These are phyloP conservation scores for Caretta caretta DNA, from an alignment of 2,113 vertebrate species.

Conservation along the genomic window DNA sequence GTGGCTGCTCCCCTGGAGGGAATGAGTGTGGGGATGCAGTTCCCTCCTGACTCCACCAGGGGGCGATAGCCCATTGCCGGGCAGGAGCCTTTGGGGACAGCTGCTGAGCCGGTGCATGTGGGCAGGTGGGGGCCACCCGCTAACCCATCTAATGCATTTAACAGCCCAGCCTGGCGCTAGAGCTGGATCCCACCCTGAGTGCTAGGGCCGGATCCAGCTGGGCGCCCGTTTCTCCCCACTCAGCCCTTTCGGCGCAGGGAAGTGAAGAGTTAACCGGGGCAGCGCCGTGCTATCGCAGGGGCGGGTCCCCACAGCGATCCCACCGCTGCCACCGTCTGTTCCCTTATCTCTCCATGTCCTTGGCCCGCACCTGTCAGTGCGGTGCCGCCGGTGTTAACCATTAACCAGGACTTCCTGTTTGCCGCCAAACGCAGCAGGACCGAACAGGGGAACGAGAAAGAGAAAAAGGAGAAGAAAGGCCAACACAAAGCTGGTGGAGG, in stretches of 20 bases:
- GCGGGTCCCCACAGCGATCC: not conserved
- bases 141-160: not conserved
- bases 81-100: not conserved
- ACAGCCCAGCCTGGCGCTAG: not conserved
- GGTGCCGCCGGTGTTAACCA: not conserved
- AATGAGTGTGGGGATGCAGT: not conserved
- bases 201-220: not conserved
- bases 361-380: conserved; percentile 24
- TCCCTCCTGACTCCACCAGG: not conserved
- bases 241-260: not conserved
- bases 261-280: not conserved
- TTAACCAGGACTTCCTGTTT: conserved; percentile 47
- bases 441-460: not conserved
- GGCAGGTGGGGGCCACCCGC: not conserved
- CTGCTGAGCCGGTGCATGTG: not conserved
- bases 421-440: not conserved
- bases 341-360: conserved; percentile 28
- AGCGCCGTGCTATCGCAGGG: conserved; percentile 1
- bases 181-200: not conserved
- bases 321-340: not conserved
- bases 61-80: not conserved
- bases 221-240: not conserved
- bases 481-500: not conserved
- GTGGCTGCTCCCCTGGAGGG: not conserved
- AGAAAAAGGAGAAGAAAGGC: not conserved